Base-by-base conservation (phyloP, 23 tunicate genomes). In the Trididemnum clinides region DNA sequence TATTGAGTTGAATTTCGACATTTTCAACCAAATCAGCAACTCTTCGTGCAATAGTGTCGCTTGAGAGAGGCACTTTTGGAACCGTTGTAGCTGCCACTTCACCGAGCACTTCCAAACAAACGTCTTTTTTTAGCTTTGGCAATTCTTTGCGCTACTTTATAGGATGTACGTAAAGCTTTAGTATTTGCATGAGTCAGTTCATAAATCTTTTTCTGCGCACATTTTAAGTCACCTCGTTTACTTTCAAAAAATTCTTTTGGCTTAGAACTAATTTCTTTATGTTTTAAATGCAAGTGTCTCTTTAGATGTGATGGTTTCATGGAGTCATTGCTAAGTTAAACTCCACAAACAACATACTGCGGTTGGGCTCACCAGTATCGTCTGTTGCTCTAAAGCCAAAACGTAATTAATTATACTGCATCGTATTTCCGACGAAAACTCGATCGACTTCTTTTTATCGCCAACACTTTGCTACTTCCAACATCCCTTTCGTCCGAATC, bases 81-180 rank as follows among this genome's bases (percentile, higher is more conserved):
- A n/a, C 76, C 76, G 15, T 69, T 69, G 76, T n/a, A 69, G 76
- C 76, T 69, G 76, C 76, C 21, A 37, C 76, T n/a, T 69, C 76
- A 69, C 76, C 76, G 21, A 69, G 76, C 6, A 69, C 76, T 69
- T 69, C 76, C 21, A 69, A 69, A 69, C 76, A 69, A 69, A 69
- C 38, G 76, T 69, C 76, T 62, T 62, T 62, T 62, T 62, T 22
- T 22, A 62, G 70, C 70, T 62, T 62, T 62, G 15, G 70, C 23
- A 62, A 62, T 62, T 22, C 70, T 62, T 18, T 10, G 70, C 70
- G 70, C 26, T 27, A 69, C 76, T 28, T 69, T 33, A 31, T 69
- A 69, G 37, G 76, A 30, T 69, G 76, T 38, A 69, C 76, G 38
- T 69, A 69, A 69, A 69, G 76, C 39, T 31, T 69, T 69, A 31